phyloP scores from a whole-genome alignment of 2,113 vertebrate species.

The Uropsilus gracilis region DNA sequence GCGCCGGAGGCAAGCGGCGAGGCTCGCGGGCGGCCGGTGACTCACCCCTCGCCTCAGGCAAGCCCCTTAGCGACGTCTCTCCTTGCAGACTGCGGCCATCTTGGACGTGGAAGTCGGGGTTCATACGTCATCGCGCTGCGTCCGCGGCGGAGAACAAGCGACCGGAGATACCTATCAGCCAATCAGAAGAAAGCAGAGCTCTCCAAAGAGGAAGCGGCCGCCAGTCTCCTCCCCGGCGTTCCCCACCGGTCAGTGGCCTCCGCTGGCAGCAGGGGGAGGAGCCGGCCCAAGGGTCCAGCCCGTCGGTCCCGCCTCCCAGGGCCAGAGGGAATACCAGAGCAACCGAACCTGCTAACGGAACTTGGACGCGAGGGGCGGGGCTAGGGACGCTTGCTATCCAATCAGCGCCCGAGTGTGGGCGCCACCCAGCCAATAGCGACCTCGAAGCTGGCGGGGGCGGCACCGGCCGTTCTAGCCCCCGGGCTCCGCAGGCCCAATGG shows the following conservation, averaged over 20 bases:
- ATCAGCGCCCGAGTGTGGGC: slow-evolving; percentile 24
- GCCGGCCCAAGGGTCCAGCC: not conserved
- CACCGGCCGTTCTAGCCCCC: not conserved
- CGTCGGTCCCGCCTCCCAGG: not conserved
- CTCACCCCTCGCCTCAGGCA: slow-evolving; percentile 56
- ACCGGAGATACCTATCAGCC: not conserved
- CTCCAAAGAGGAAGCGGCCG: not conserved
- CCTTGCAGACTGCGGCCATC: slow-evolving; percentile 66
- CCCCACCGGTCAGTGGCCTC: not conserved
- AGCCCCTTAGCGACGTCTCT: slow-evolving; percentile 69
- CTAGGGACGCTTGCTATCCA: not conserved
- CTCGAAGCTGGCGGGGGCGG: not conserved
- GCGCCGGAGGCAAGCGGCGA: not conserved
- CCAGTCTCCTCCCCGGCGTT: not conserved
- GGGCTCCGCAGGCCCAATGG: slow-evolving; percentile 15
- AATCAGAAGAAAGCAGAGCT: slow-evolving; percentile 61
- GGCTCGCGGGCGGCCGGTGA: not conserved
- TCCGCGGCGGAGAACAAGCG: not conserved
- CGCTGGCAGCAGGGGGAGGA: slow-evolving; percentile 33
- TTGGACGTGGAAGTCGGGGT: slow-evolving; percentile 57
- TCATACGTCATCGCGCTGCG: slow-evolving; percentile 67
- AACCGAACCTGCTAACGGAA: slow-evolving; percentile 81
- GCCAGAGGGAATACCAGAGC: slow-evolving; percentile 24
- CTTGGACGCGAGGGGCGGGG: slow-evolving; percentile 27
- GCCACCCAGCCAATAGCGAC: slow-evolving; percentile 37